These are phyloP conservation scores for Encarsia formosa DNA, from an alignment of 2,888 invertebrate genomes.

Conservation along the genomic window DNA sequence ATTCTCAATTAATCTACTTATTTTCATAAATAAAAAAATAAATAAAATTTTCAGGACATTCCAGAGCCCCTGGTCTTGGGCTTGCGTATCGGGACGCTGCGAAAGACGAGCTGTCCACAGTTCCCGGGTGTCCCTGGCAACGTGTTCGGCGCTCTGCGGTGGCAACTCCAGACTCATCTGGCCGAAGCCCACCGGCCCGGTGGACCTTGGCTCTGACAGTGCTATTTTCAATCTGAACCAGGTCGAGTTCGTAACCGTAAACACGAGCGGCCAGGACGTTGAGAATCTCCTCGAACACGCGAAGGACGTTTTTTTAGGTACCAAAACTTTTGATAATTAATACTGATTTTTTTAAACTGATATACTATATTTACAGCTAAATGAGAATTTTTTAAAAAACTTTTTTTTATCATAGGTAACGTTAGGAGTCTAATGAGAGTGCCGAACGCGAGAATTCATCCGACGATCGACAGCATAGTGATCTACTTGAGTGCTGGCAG, in stretches of 20 bases:
- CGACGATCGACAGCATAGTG: conserved; percentile 40
- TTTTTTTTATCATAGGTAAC: conserved; percentile 35
- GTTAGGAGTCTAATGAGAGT: conserved; percentile 41
- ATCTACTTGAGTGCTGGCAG: conserved; percentile 41
- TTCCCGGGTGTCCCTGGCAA: conserved; percentile 66
- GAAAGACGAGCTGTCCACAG: conserved; percentile 62
- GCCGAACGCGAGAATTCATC: conserved; percentile 39
- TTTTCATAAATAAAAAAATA: too few species aligned
- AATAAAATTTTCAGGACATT: too few species aligned
- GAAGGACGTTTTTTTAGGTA: conserved; percentile 48
- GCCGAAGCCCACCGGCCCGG: conserved; percentile 75
- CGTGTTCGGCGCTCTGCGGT: conserved; percentile 73
- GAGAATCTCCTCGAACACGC: conserved; percentile 44
- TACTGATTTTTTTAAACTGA: background rate
- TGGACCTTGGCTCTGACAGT: conserved; percentile 63
- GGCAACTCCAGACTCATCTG: conserved; percentile 67
- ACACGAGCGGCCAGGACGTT: conserved; percentile 41
- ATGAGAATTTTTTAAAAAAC: background rate
- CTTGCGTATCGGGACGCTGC: conserved; percentile 66
- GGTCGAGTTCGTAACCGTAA: conserved; percentile 49
- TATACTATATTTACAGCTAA: background rate
- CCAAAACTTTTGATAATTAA: background rate
- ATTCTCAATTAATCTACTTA: too few species aligned
- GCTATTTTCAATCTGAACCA: conserved; percentile 58
- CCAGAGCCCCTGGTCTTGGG: conserved; percentile 69